phyloP scores from a whole-genome alignment of 2,888 invertebrate genomes.

The Spialia ferax region DNA sequence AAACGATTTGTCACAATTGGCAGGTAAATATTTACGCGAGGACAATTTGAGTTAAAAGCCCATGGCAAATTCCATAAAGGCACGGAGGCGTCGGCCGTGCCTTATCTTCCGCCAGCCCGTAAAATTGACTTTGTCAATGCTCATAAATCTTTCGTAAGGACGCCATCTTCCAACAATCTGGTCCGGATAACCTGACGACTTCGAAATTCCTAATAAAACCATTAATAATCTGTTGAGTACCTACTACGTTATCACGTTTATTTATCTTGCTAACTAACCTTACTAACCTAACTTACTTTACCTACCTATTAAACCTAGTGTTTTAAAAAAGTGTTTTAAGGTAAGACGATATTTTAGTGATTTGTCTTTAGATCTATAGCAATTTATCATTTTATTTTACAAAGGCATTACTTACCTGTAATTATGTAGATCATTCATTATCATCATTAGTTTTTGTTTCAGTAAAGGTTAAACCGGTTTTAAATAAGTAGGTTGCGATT shows the following conservation, averaged over 20 bases:
- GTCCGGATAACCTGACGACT: conserved; percentile 5
- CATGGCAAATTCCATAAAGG: conserved; percentile 74
- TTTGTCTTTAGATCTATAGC: too few species aligned
- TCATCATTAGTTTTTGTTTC: too few species aligned
- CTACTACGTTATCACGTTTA: too few species aligned
- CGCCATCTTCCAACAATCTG: conserved; percentile 15
- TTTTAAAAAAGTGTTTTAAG: background rate
- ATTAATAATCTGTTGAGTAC: too few species aligned
- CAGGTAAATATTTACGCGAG: conserved; percentile 81
- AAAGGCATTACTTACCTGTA: too few species aligned
- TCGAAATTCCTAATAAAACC: background rate
- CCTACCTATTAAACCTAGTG: too few species aligned
- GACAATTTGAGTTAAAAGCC: conserved; percentile 80
- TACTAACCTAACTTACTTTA: too few species aligned
- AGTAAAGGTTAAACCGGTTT: too few species aligned
- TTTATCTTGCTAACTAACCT: too few species aligned
- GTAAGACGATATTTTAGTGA: background rate
- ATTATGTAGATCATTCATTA: too few species aligned
- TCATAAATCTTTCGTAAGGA: conserved; percentile 72
- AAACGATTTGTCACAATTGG: conserved; percentile 78
- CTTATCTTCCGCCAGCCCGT: conserved; percentile 71
- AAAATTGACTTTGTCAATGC: conserved; percentile 84
- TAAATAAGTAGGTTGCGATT: too few species aligned
- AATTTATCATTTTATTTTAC: too few species aligned
- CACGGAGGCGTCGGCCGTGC: conserved; percentile 61